These are phyloP conservation scores for Bubalus kerabau DNA, from an alignment of 2,113 vertebrate species.

Conservation along the genomic window DNA sequence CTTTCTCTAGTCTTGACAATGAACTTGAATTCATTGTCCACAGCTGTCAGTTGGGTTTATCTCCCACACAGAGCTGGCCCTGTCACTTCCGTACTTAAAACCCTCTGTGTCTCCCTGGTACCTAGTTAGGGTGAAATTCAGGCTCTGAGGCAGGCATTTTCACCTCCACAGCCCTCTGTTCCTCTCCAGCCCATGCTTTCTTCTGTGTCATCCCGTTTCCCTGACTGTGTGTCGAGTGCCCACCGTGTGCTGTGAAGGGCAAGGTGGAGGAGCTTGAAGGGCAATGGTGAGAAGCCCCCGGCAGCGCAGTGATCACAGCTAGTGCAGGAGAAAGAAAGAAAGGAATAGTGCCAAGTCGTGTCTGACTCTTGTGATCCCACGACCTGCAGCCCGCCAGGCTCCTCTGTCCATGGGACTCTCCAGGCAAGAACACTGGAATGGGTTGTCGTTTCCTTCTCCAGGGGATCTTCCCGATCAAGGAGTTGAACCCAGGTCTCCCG, in stretches of 20 bases:
- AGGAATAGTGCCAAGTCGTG: accelerated
- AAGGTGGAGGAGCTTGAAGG: no score
- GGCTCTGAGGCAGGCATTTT: not conserved
- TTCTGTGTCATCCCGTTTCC: accelerated
- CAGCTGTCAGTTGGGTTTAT: not conserved
- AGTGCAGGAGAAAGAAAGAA: not conserved
- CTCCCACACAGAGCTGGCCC: not conserved
- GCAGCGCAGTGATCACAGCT: not conserved
- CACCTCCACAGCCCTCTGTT: not conserved
- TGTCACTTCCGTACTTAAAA: not conserved
- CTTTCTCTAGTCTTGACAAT: not conserved
- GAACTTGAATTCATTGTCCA: not conserved
- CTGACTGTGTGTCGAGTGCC: not conserved
- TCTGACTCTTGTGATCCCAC: not conserved
- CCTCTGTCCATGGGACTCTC: not conserved
- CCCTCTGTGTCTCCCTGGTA: not conserved
- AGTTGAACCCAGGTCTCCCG: not conserved
- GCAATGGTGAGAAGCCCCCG: not conserved
- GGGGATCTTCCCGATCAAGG: not conserved
- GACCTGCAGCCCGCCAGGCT: not conserved
- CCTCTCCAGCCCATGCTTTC: accelerated
- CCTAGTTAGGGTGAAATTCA: not conserved
- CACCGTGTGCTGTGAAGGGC: accelerated
- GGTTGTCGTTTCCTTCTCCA: not conserved
- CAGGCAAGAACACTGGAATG: not conserved